Percentiles rank a stretch among this genome's conserved stretches.
These are phyloP conservation scores for Labeo rohita DNA, from an alignment of 2,113 vertebrate genomes.

Conservation along the genomic window DNA sequence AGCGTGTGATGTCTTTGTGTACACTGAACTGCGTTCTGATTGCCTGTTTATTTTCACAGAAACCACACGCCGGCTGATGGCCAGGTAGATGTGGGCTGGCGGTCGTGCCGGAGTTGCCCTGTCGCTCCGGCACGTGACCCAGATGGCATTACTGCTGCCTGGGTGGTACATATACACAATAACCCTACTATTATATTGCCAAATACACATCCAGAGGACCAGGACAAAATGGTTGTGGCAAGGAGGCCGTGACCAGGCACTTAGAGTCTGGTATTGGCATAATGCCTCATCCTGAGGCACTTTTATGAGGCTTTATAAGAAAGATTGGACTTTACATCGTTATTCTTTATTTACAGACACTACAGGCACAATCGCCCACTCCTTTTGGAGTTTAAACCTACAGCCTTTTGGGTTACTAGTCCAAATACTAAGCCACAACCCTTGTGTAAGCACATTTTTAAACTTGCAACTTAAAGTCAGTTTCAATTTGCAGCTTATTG, in stretches of 20 bases:
- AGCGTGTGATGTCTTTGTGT: conserved; percentile 88
- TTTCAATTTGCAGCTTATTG: background rate
- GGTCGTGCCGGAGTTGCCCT: conserved; percentile 57
- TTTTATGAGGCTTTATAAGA: background rate
- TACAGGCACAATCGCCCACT: background rate
- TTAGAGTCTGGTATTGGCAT: background rate
- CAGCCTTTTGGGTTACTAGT: background rate
- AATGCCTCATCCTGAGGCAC: background rate
- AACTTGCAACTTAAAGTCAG: background rate
- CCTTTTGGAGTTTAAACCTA: background rate
- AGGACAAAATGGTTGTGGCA: background rate
- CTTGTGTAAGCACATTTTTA: no score
- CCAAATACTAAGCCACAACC: background rate
- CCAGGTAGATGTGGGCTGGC: conserved; percentile 80
- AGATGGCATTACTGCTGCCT: conserved; percentile 85
- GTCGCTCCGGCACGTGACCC: conserved; percentile 53
- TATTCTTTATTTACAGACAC: background rate
- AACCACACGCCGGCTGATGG: conserved; percentile 81
- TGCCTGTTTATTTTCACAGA: conserved; percentile 92
- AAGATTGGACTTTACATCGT: background rate
- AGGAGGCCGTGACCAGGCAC: background rate
- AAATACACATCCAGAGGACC: conserved; percentile 65
- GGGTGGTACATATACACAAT: conserved; percentile 78
- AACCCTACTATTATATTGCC: background rate
- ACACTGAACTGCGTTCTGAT: conserved; percentile 85